These are phyloP conservation scores for Chrysomallon squamiferum DNA, from an alignment of 1,140 invertebrate genomes.

Conservation along the genomic window DNA sequence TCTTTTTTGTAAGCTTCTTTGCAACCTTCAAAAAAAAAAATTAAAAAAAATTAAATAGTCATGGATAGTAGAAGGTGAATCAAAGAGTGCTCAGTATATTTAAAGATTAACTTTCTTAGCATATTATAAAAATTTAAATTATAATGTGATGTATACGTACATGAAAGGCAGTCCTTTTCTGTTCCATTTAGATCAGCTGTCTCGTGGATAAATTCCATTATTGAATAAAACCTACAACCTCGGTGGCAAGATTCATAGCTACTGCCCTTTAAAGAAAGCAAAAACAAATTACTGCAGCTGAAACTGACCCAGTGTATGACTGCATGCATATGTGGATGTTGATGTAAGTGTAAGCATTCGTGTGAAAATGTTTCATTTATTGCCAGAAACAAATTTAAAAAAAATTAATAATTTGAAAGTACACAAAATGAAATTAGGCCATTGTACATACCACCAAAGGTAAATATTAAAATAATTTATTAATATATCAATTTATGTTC, in stretches of 20 bases:
- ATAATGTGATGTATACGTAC: constrained; percentile 26
- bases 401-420: background rate
- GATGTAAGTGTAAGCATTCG: background rate
- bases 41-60: background rate
- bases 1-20: constrained; percentile 38
- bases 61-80: background rate
- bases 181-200: constrained; percentile 38
- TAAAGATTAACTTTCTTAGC: background rate
- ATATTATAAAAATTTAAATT: background rate
- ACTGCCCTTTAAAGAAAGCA: constrained; percentile 16
- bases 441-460: background rate
- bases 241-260: constrained; percentile 33
- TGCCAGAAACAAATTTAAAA: background rate
- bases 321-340: background rate
- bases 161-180: constrained; percentile 34
- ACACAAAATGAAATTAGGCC: background rate
- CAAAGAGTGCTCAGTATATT: background rate
- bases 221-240: constrained; percentile 52
- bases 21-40: constrained; percentile 26
- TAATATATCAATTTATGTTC: no score
- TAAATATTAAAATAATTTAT: background rate
- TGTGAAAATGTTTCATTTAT: background rate
- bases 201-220: constrained; percentile 44
- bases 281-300: background rate
- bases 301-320: background rate